phyloP scores from a whole-genome alignment of 2,888 invertebrate species.

The Lycia hirtaria region DNA sequence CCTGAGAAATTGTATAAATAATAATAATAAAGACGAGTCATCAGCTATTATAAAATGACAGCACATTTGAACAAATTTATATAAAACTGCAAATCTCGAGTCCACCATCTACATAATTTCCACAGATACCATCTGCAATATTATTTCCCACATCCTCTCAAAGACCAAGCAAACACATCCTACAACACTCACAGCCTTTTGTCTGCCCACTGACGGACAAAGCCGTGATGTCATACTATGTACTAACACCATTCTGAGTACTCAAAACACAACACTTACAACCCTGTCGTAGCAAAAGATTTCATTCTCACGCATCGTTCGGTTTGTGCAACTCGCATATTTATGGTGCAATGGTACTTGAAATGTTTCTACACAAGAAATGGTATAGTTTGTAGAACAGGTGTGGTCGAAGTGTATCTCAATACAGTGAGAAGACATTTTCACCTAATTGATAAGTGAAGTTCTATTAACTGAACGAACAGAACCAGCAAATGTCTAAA shows the following conservation, averaged over 20 bases:
- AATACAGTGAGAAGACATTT: not conserved
- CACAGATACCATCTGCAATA: constrained; percentile 6
- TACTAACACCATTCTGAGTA: constrained; percentile 2
- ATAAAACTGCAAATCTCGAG: too few relatives aligned
- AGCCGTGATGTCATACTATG: constrained; percentile 77
- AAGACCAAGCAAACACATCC: constrained; percentile 51
- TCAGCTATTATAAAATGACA: too few relatives aligned
- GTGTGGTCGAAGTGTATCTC: not conserved
- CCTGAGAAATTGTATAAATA: too few relatives aligned
- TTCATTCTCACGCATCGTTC: constrained; percentile 10
- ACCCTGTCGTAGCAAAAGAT: constrained; percentile 2
- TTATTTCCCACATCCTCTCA: constrained; percentile 36
- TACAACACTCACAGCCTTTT: constrained; percentile 66
- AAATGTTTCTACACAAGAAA: too few relatives aligned
- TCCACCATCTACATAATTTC: not conserved
- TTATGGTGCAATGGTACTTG: constrained; percentile 1
- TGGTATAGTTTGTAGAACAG: not conserved
- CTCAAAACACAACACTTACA: not conserved
- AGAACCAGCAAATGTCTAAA: too few relatives aligned
- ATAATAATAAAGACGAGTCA: too few relatives aligned
- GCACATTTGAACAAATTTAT: too few relatives aligned
- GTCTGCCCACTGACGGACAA: constrained; percentile 78
- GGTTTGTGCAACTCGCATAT: not conserved
- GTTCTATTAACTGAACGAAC: too few relatives aligned
- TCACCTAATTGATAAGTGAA: too few relatives aligned